Percentiles rank a stretch among this genome's conserved stretches.
Evolutionary conservation across 2,888 invertebrate genomes (phyloP).

Genomic region (Leptinotarsa haldemani): DNA sequence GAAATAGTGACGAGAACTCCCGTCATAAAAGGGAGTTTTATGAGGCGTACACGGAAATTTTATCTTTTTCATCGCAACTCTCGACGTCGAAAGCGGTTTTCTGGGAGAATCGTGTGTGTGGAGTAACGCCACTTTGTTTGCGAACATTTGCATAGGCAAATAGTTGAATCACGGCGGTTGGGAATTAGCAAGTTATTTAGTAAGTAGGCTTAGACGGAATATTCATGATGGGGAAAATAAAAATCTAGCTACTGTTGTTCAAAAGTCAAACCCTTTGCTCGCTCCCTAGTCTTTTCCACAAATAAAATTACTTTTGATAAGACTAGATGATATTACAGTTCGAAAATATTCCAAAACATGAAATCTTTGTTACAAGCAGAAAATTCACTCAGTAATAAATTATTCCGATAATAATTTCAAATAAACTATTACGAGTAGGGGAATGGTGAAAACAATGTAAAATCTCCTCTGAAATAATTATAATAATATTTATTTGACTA

Average conservation of each 20-base stretch:
- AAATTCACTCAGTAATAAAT: too few relatives aligned
- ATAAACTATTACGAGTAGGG: too few relatives aligned
- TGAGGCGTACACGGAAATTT: conserved; percentile 58
- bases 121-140: conserved; percentile 42
- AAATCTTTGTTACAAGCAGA: too few relatives aligned
- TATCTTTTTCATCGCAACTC: conserved; percentile 60
- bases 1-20: conserved; percentile 64
- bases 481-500: too few relatives aligned
- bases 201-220: conserved; percentile 7
- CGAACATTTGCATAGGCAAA: conserved; percentile 46
- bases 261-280: too few relatives aligned
- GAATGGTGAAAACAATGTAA: too few relatives aligned
- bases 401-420: too few relatives aligned
- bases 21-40: conserved; percentile 63
- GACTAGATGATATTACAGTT: too few relatives aligned
- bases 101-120: conserved; percentile 1
- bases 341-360: too few relatives aligned
- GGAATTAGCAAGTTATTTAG: conserved; percentile 13
- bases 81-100: conserved; percentile 34
- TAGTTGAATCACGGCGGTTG: conserved; percentile 36
- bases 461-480: too few relatives aligned
- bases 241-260: background rate
- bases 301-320: too few relatives aligned
- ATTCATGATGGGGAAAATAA: conserved; percentile 4
- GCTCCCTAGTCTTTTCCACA: too few relatives aligned